Percentiles rank a stretch among this genome's conserved stretches.
Conservation (phyloP, 2,113 vertebrate species). For the Oncorhynchus mykiss region DNA sequence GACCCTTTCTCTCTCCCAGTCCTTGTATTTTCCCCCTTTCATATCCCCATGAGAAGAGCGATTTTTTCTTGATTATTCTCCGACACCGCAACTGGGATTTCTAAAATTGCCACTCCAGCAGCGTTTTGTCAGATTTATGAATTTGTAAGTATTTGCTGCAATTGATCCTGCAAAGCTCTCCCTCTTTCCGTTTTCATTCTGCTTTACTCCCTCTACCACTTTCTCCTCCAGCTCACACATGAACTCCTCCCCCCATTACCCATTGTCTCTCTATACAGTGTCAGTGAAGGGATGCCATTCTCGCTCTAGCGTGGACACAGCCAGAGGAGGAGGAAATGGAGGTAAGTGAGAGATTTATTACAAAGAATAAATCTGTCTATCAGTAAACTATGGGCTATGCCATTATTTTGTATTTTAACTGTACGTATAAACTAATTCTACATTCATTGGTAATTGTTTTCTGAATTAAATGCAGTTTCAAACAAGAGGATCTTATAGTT, state of each 20-base stretch:
- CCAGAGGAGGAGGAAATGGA: constrained; percentile 46
- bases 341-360: constrained; percentile 66
- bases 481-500: constrained; percentile 33
- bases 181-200: neutral
- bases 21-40: constrained; percentile 51
- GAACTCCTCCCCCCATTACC: constrained; percentile 66
- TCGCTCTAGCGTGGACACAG: constrained; percentile 55
- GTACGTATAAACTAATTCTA: neutral
- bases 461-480: constrained; percentile 1
- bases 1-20: constrained; percentile 56
- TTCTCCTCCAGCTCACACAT: constrained; percentile 55
- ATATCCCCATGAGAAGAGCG: constrained; percentile 66
- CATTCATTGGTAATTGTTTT: constrained; percentile 22
- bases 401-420: constrained; percentile 23
- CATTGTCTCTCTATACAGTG: constrained; percentile 75
- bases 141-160: constrained; percentile 56
- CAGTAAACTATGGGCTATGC: constrained; percentile 20
- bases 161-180: constrained; percentile 53
- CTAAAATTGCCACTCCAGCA: constrained; percentile 65
- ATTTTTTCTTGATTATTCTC: constrained; percentile 57
- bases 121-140: constrained; percentile 61
- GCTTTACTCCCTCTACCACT: constrained; percentile 17
- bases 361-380: constrained; percentile 25
- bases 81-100: constrained; percentile 48
- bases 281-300: constrained; percentile 65